A percentile compares a stretch with the other conserved stretches of the same genome.
These are phyloP conservation scores for Phrynocephalus vlangalii DNA, from an alignment of 2,797 vertebrate genomes.

Conservation along the genomic window DNA sequence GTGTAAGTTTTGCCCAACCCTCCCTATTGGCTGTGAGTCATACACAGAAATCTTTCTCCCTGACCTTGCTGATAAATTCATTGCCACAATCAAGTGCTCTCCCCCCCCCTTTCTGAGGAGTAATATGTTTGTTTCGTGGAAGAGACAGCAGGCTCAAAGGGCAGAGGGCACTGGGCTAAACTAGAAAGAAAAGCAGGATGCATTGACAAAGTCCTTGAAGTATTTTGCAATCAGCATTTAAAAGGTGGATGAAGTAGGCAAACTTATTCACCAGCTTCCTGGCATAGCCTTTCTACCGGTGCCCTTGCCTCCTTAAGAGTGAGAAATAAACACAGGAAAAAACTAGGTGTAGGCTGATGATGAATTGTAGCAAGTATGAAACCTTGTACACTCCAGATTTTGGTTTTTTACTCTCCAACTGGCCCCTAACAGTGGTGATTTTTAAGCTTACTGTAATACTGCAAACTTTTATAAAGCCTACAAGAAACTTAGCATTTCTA, in stretches of 20 bases:
- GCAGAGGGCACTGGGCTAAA: slow-evolving; percentile 6
- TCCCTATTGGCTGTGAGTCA: slow-evolving; percentile 61
- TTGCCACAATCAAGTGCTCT: slow-evolving; percentile 25
- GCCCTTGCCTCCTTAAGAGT: no score
- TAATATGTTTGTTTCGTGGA: not conserved
- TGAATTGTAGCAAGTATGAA: no score
- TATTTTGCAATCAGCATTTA: not conserved
- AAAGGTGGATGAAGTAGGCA: not conserved
- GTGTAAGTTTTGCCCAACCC: slow-evolving; percentile 59
- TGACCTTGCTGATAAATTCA: slow-evolving; percentile 52
- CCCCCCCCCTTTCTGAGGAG: slow-evolving; percentile 16
- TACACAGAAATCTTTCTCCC: slow-evolving; percentile 54
- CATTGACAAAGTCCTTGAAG: not conserved
- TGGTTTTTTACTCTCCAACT: no score
- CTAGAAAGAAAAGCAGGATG: not conserved
- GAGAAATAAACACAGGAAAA: no score
- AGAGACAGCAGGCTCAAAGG: slow-evolving; percentile 3
- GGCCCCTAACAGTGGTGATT: no score
- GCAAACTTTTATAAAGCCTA: not conserved
- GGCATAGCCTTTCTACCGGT: no score
- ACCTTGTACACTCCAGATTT: no score
- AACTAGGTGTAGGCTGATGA: not conserved
- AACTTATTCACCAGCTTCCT: not conserved
- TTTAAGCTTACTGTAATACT: no score
- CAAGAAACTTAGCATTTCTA: not conserved